Conservation (phyloP, 2,888 invertebrate genomes). For the Netelia inedita region DNA sequence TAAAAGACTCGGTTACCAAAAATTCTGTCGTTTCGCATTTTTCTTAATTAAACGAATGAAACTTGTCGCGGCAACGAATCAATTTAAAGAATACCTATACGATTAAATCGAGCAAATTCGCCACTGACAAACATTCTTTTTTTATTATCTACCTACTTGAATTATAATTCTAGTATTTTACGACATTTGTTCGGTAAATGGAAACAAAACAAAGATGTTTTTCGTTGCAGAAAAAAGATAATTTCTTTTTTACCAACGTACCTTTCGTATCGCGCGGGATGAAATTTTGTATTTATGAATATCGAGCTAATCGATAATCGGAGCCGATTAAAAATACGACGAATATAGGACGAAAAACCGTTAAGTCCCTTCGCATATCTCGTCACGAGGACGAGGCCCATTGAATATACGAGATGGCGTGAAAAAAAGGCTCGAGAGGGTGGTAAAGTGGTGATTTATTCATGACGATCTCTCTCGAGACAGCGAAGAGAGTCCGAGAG, state of each 20-base stretch:
- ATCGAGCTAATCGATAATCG: not conserved
- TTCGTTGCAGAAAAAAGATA: not conserved
- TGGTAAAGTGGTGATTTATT: slow-evolving; percentile 70
- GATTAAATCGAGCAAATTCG: not conserved
- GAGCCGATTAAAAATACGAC: not conserved
- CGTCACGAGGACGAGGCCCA: not conserved
- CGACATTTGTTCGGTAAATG: not conserved
- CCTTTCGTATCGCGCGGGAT: not conserved
- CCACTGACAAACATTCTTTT: not conserved
- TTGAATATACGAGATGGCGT: not conserved
- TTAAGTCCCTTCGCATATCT: not conserved
- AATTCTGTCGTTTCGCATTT: slow-evolving; percentile 26
- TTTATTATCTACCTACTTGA: not conserved
- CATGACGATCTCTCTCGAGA: slow-evolving; percentile 51
- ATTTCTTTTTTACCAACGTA: too few species aligned
- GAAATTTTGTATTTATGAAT: not conserved
- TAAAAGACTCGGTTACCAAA: not conserved
- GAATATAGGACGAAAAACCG: slow-evolving; percentile 7
- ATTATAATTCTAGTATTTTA: not conserved
- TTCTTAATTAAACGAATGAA: slow-evolving; percentile 19
- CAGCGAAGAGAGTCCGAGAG: slow-evolving; percentile 7
- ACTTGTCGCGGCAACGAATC: too few species aligned
- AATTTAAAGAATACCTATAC: not conserved
- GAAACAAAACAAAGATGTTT: not conserved
- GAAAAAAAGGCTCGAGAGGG: slow-evolving; percentile 27